Evolutionary conservation across 2,113 vertebrate species (phyloP), one percentile per base, ranked within the genome.

Genomic region (Sardina pilchardus): DNA sequence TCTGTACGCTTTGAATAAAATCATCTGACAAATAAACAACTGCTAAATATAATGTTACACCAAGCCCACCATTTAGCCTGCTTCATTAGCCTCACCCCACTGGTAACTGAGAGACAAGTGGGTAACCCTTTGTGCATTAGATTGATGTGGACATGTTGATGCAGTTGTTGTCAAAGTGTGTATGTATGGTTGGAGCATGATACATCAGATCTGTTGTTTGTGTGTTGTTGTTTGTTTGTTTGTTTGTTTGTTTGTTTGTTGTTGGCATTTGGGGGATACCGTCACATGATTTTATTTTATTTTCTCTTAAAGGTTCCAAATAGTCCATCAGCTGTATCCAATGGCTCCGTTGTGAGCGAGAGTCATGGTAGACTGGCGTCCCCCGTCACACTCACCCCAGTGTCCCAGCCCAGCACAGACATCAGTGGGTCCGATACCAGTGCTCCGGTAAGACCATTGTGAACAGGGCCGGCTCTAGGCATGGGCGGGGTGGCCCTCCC

Each of bases 301-400:
- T 34, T 78, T 34, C 30, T 36, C 21, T 78, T 17, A 4, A 34
- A 78, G 71, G 12, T 34, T 80, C 81, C 59, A 16, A 83, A 63
- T 71, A 53, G 44, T 48, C 0, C 59, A 21, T 80, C 81, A 59
- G 59, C 59, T 53, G 63, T 44, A 50, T 14, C 81, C 30, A 81
- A 63, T 8, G 43, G 82, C 24, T 88, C 87, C 14, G 67, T 36
- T 19, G n/a, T 85, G 19, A 63, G 81, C 48, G 50, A 75, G 30
- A 21, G 81, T 67, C 26, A 50, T 12, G 34, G 36, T 2, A 59
- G 47, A 1, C 82, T 83, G 44, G 2, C 85, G 0, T 83, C 85
- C 2, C 81, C 85, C 1, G 45, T 83, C 53, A 0, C 45, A 5
- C 6, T 14, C 43, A 7, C 44, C 2, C 8, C 81, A 17, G 7